Conservation (phyloP, 37 sponge, comb jelly and placozoan species). For the Beroe forskalii region DNA sequence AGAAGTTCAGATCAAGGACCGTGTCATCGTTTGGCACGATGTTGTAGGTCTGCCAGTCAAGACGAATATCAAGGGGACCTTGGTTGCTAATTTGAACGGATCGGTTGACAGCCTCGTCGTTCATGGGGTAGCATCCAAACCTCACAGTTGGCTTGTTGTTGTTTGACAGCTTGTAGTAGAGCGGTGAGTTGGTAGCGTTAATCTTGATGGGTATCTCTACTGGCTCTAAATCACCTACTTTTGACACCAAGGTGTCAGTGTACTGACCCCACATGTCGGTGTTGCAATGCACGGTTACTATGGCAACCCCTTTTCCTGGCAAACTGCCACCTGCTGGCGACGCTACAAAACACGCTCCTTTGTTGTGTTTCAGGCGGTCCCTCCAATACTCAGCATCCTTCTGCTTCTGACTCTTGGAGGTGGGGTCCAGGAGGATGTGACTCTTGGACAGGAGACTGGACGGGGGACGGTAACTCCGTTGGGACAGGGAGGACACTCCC, state of each 20-base stretch:
- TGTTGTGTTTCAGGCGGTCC: slow-evolving; percentile 9
- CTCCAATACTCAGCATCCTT: slow-evolving; percentile 33
- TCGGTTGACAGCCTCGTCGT: neutral
- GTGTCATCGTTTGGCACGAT: slow-evolving; percentile 42
- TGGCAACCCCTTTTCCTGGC: slow-evolving; percentile 60
- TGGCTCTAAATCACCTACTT: slow-evolving; percentile 41
- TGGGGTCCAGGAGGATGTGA: slow-evolving; percentile 25
- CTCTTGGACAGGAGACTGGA: slow-evolving; percentile 24
- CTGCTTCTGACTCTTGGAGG: slow-evolving; percentile 8
- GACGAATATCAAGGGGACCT: slow-evolving; percentile 29
- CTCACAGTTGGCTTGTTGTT: slow-evolving; percentile 45
- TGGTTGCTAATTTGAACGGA: slow-evolving; percentile 56
- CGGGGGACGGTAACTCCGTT: neutral
- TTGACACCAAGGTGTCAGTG: slow-evolving; percentile 30
- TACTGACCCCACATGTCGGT: slow-evolving; percentile 56
- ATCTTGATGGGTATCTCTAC: slow-evolving; percentile 44
- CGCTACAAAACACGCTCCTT: slow-evolving; percentile 41
- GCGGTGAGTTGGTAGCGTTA: slow-evolving; percentile 27
- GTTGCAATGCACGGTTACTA: slow-evolving; percentile 43
- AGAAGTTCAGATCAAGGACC: slow-evolving; percentile 44
- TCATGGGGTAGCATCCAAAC: slow-evolving; percentile 40
- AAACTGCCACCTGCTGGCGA: neutral
- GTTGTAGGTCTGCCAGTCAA: slow-evolving; percentile 47
- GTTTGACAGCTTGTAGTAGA: slow-evolving; percentile 60
- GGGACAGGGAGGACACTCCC: neutral